phyloP scores from a whole-genome alignment of 2,797 vertebrate species.

The Kryptolebias ocellatus region DNA sequence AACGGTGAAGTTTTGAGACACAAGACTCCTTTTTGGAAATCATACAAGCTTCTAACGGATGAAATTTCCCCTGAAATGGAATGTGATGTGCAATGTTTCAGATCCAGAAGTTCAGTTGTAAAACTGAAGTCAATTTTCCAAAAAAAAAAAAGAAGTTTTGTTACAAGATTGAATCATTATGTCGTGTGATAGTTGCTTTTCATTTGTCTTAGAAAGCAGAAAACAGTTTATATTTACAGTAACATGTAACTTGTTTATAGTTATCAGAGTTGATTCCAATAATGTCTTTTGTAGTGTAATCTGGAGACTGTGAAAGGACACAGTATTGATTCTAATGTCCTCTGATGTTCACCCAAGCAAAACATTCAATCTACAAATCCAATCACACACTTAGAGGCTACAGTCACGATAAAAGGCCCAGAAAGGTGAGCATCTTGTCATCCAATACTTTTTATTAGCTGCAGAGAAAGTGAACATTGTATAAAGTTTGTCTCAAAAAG shows the following conservation, averaged over 20 bases:
- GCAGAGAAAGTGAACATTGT: not conserved
- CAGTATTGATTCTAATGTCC: slow-evolving; percentile 14
- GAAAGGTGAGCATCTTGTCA: slow-evolving; percentile 16
- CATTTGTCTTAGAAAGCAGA: not conserved
- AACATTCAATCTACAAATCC: slow-evolving; percentile 9
- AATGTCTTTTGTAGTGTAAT: slow-evolving; percentile 7
- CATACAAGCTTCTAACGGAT: not conserved
- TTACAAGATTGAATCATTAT: no score
- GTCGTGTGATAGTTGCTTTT: no score
- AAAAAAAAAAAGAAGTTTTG: no score
- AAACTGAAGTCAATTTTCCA: no score
- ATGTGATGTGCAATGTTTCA: not conserved
- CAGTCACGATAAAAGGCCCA: not conserved
- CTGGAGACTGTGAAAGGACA: slow-evolving; percentile 27
- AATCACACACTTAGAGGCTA: not conserved
- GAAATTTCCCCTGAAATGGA: not conserved
- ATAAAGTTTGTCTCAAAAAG: no score
- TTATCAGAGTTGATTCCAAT: slow-evolving; percentile 5
- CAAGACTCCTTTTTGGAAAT: slow-evolving; percentile 17
- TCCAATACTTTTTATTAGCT: not conserved
- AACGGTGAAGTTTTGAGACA: not conserved
- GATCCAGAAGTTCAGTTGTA: not conserved
- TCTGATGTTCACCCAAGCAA: not conserved
- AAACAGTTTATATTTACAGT: no score
- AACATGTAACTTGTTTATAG: no score